Evolutionary conservation across 2,888 invertebrate genomes (phyloP), one percentile per base, ranked within the genome.

Genomic region (Monochamus alternatus): DNA sequence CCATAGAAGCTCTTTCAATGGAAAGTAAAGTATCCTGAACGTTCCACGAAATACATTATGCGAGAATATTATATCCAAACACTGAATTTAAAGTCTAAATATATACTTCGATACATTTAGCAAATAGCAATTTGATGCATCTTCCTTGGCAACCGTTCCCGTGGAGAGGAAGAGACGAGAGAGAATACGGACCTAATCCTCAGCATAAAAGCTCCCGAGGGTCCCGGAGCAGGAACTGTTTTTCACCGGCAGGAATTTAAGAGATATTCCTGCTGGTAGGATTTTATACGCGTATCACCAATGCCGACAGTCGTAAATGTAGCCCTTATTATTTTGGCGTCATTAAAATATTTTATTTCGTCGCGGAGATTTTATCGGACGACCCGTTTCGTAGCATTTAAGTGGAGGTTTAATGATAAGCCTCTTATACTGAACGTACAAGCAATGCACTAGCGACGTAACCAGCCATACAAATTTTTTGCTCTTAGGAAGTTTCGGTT

Each of bases 271-370:
- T 60, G 65, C 65, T 73, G 72, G 74, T 79, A 76, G 77, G 83
- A 81, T 83, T 83, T 83, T 83, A 82, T 81, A 80, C 76, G 80
- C 74, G 79, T 79, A 71, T 82, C 84, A 82, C 85, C 84, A 86
- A 85, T 85, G 84, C 84, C 84, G 81, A 78, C 78, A 64, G 77
- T 80, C 82, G 83, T 85, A 85, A 85, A 85, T 81, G 82, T 72
- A 77, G 75, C 78, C 83, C 82, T 83, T 84, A 84, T 84, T 83
- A 84, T 84, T 84, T 84, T 81, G 80, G 81, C 82, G 81, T 83
- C 84, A 82, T 85, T 85, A 84, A 85, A 85, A 84, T 79, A 84
- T 83, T 84, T 85, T 82, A 78, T 80, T 84, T 83, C 83, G 83
- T 84, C 81, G 79, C 66, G 47, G 60, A 73, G 77, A 76, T 76